phyloP scores from a whole-genome alignment of 2,888 invertebrate genomes.

The Mimachlamys varia region DNA sequence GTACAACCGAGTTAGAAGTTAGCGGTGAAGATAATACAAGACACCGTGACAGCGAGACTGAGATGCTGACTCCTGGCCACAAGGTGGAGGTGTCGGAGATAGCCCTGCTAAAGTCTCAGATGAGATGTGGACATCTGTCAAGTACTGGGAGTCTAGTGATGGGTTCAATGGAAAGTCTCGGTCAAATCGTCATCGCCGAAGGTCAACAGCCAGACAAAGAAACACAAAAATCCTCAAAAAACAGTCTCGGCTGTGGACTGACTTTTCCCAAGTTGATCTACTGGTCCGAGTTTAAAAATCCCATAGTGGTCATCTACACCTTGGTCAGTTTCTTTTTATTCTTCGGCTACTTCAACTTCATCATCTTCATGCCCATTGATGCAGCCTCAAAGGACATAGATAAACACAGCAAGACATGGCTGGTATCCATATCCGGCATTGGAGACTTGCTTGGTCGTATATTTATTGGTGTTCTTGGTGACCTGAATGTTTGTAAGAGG shows the following conservation, averaged over 20 bases:
- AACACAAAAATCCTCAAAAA: not conserved
- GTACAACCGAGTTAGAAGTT: not conserved
- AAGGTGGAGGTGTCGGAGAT: constrained; percentile 36
- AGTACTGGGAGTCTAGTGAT: constrained; percentile 65
- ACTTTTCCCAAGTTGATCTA: constrained; percentile 60
- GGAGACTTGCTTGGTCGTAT: constrained; percentile 71
- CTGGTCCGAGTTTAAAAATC: constrained; percentile 66
- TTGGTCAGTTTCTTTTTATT: constrained; percentile 67
- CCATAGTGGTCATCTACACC: constrained; percentile 63
- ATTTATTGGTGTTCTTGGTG: constrained; percentile 66
- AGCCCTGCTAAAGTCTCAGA: not conserved
- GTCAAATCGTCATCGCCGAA: constrained; percentile 14
- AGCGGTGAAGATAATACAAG: not conserved
- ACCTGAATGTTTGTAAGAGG: constrained; percentile 63
- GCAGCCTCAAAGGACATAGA: constrained; percentile 58
- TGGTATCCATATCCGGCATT: constrained; percentile 71
- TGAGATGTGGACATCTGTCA: constrained; percentile 42
- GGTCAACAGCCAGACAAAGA: constrained; percentile 40
- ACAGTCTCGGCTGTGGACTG: constrained; percentile 23
- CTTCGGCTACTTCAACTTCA: constrained; percentile 74
- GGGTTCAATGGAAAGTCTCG: constrained; percentile 61
- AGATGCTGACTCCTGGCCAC: not conserved
- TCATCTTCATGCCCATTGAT: constrained; percentile 69
- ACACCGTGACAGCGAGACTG: not conserved
- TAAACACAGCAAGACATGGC: constrained; percentile 65